phyloP scores from a whole-genome alignment of 2,797 vertebrate genomes.

The Cynodonichthys magdalenae region DNA sequence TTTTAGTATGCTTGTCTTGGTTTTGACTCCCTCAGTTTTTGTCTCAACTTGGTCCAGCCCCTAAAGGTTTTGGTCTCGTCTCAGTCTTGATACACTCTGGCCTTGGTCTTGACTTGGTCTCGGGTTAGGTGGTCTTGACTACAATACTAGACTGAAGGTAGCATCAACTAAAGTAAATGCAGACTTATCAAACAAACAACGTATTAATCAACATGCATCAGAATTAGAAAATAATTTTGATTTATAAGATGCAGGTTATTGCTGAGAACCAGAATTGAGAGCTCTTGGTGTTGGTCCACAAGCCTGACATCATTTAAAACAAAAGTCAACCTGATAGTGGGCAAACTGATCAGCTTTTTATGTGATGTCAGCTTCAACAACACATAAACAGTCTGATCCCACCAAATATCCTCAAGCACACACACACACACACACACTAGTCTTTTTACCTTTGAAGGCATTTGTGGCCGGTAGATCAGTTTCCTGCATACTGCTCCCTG shows the following conservation, averaged over 20 bases:
- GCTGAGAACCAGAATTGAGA: no score
- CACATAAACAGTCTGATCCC: neutral
- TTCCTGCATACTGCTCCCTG: conserved; percentile 96
- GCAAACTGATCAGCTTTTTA: no score
- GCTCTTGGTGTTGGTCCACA: neutral
- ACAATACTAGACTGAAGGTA: no score
- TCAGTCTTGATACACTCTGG: no score
- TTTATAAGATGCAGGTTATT: neutral
- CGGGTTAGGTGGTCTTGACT: no score
- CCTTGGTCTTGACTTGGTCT: no score
- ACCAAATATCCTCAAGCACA: conserved; percentile 9
- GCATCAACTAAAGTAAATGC: neutral
- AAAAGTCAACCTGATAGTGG: neutral
- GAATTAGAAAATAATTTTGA: neutral
- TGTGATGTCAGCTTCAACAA: no score
- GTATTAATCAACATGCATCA: neutral
- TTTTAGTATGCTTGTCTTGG: no score
- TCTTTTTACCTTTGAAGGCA: conserved; percentile 95
- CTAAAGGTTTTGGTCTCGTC: no score
- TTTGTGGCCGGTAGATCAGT: conserved; percentile 93
- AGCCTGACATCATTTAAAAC: neutral
- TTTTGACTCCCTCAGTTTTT: no score
- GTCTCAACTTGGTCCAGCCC: no score
- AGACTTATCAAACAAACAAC: neutral
- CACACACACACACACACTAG: neutral